Percentiles rank a stretch among this genome's conserved stretches.
phyloP scores from a whole-genome alignment of 2,797 vertebrate species.

The Sebastes vulpes region DNA sequence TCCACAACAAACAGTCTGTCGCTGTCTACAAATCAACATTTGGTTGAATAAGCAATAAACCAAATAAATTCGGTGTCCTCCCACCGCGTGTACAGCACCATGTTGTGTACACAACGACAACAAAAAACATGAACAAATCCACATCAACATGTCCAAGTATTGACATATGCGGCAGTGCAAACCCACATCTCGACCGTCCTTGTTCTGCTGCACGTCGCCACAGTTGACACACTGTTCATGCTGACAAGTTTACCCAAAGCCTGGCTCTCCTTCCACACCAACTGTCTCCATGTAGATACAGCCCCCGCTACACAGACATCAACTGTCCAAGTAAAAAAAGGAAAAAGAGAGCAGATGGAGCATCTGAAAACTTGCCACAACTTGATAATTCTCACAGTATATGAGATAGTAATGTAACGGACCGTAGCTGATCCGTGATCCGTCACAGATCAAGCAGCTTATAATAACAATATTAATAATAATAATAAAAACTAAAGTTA shows the following conservation, averaged over 20 bases:
- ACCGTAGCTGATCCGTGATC: too few species aligned
- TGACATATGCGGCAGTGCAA: constrained; percentile 16
- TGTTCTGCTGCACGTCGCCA: background rate
- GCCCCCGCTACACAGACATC: background rate
- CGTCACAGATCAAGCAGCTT: too few species aligned
- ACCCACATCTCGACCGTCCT: constrained; percentile 6
- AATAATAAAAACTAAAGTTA: too few species aligned
- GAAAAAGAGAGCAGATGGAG: background rate
- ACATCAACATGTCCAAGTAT: background rate
- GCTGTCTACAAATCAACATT: background rate
- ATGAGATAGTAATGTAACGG: too few species aligned
- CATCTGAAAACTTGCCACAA: background rate
- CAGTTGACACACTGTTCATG: background rate
- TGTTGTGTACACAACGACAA: background rate
- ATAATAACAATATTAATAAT: too few species aligned
- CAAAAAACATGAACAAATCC: constrained; percentile 13
- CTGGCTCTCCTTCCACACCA: background rate
- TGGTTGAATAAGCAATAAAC: background rate
- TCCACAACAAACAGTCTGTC: background rate
- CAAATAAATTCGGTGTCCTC: background rate
- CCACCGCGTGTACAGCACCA: background rate
- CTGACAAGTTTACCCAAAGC: constrained; percentile 13
- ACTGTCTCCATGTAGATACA: background rate
- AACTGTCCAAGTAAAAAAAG: background rate
- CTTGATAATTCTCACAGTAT: background rate